These are phyloP conservation scores for Cosmia pyralina DNA, from an alignment of 2,888 invertebrate species.

Conservation along the genomic window DNA sequence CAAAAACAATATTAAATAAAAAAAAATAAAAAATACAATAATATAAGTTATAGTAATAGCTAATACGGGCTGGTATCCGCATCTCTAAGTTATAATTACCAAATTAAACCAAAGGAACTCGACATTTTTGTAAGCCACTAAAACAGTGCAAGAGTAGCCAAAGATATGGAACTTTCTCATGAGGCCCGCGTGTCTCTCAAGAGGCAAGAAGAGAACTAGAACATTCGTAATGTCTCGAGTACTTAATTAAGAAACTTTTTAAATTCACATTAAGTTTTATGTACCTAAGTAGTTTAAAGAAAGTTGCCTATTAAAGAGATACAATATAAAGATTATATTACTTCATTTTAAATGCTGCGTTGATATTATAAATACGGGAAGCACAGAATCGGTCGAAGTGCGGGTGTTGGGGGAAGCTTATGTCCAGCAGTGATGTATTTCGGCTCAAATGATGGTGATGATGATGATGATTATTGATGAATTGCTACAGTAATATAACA, in stretches of 20 bases:
- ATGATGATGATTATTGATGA: no score
- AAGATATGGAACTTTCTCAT: not conserved
- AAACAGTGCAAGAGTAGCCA: not conserved
- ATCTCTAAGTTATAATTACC: no score
- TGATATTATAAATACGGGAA: no score
- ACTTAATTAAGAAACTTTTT: constrained; percentile 50
- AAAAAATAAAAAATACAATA: no score
- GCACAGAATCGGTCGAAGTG: no score
- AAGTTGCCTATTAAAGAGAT: constrained; percentile 13
- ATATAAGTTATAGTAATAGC: no score
- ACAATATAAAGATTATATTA: constrained; percentile 4
- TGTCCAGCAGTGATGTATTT: no score
- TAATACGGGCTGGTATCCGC: no score
- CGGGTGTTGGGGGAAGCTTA: no score
- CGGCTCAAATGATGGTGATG: no score
- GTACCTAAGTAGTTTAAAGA: constrained; percentile 16
- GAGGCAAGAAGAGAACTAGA: constrained; percentile 12
- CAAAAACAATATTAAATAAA: no score
- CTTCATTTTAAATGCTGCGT: not conserved
- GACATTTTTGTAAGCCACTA: not conserved
- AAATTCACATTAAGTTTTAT: constrained; percentile 39
- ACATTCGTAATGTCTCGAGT: not conserved
- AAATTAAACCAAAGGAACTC: not conserved
- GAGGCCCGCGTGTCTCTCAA: not conserved
- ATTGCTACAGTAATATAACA: no score